Evolutionary conservation across 1,140 invertebrate species (phyloP), one percentile per base, ranked within the genome.

Genomic region (Heliconius congener): DNA sequence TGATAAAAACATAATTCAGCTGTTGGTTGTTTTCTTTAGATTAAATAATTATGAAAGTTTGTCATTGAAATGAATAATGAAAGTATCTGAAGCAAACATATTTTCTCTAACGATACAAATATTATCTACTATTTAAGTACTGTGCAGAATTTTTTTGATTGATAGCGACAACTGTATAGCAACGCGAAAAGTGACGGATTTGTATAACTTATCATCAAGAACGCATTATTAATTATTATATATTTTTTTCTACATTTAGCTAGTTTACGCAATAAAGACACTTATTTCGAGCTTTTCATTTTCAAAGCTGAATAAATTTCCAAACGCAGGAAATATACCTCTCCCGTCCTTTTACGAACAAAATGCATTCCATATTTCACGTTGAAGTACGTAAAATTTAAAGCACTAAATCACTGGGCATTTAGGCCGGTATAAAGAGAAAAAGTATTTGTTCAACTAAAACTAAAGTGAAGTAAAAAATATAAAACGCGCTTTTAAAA

Each of bases 391-490:
- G 60, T 30, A 30, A 66, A 66, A 66, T 66, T 66, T 66, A 66
- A 66, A 66, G 23, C 60, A 30, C 60, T 66, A 66, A 66, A 66
- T 66, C 60, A 66, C 60, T 66, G 27, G 60, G 27, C 37, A 73
- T 73, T 57, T 74, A 74, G 73, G 50, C 73, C 73, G 52, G 73
- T n/a, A 74, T 42, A n/a, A 60, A 74, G 37, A 74, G 73, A 74
- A 74, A 74, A 74, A 74, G 52, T 74, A 74, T 74, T 74, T 74
- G 73, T 74, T 74, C 73, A 39, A 74, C 52, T 74, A 74, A 55
- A 74, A 74, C 37, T 74, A 74, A 74, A 74, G 73, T 55, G 50
- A 55, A 34, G 50, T 57, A 34, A 60, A 74, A 66, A 66, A 27
- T 66, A 66, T 66, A 66, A 74, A 74, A 74, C n/a, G 50, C 52